phyloP scores from a whole-genome alignment of 2,888 invertebrate species.

The Eubasilissa splendida region DNA sequence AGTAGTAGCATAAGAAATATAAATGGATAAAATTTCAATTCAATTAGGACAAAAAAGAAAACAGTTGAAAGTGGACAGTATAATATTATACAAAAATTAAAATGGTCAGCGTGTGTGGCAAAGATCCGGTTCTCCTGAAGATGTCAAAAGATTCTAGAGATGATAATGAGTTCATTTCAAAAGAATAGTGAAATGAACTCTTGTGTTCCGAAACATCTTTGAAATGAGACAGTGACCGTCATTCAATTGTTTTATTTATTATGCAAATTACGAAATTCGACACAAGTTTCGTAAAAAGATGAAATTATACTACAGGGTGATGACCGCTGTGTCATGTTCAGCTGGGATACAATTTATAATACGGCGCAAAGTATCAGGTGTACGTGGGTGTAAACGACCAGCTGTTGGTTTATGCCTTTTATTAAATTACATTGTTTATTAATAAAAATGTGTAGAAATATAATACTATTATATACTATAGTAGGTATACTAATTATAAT shows the following conservation, averaged over 20 bases:
- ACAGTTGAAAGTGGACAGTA: background rate
- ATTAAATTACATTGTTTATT: too few relatives aligned
- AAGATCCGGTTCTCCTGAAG: slow-evolving; percentile 10
- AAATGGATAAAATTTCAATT: background rate
- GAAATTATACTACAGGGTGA: background rate
- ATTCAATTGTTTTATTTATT: slow-evolving; percentile 28
- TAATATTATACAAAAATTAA: background rate
- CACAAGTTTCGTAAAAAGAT: slow-evolving; percentile 25
- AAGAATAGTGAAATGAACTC: slow-evolving; percentile 27
- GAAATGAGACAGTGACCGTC: slow-evolving; percentile 28
- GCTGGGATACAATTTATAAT: background rate
- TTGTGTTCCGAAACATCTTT: slow-evolving; percentile 5
- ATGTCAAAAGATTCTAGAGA: slow-evolving; percentile 17
- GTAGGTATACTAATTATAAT: too few relatives aligned
- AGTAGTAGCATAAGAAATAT: too few relatives aligned
- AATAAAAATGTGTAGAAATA: too few relatives aligned
- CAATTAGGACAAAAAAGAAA: background rate
- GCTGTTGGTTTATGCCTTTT: background rate
- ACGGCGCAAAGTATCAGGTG: background rate
- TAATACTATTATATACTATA: too few relatives aligned
- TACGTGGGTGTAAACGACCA: background rate
- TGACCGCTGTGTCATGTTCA: background rate
- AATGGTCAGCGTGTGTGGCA: background rate
- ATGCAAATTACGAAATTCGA: slow-evolving; percentile 31
- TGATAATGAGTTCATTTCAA: slow-evolving; percentile 4